Evolutionary conservation across 2,113 vertebrate genomes (phyloP).

Genomic region (Sylvilagus bachmani): DNA sequence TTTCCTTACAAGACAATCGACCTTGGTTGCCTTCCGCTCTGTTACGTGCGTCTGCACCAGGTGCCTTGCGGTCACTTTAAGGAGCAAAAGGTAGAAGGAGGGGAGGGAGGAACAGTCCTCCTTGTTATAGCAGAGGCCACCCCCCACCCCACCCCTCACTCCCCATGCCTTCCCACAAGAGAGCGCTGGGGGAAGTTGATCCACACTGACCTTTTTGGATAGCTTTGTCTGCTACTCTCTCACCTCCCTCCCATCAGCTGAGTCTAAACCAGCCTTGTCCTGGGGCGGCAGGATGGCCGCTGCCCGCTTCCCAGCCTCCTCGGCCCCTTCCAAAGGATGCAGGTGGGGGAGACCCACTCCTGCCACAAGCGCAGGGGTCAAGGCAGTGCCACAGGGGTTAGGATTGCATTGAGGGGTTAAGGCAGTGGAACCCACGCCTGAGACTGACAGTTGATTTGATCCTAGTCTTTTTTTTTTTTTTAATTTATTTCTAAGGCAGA

Average conservation of each 20-base stretch:
- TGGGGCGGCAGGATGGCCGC: neutral
- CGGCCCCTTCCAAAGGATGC: neutral
- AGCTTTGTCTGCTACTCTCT: neutral
- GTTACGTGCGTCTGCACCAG: neutral
- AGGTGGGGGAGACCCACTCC: neutral
- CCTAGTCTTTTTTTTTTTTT: neutral
- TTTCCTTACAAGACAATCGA: slow-evolving; percentile 40
- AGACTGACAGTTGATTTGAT: neutral
- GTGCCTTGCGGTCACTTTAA: neutral
- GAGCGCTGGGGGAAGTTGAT: neutral
- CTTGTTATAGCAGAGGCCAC: neutral
- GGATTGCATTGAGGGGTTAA: neutral
- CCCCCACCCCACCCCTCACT: too few species aligned
- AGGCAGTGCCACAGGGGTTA: neutral
- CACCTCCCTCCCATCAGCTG: neutral
- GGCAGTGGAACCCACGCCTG: neutral
- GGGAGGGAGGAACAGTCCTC: neutral
- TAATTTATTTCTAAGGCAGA: too few species aligned
- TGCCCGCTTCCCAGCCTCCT: neutral
- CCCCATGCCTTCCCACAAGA: neutral
- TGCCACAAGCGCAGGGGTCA: neutral
- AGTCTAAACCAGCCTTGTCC: neutral
- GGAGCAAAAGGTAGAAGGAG: neutral
- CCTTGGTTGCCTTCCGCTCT: slow-evolving; percentile 33
- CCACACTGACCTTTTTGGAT: neutral